Evolutionary conservation across 2,888 invertebrate genomes (phyloP).

Genomic region (Helicoverpa assulta): DNA sequence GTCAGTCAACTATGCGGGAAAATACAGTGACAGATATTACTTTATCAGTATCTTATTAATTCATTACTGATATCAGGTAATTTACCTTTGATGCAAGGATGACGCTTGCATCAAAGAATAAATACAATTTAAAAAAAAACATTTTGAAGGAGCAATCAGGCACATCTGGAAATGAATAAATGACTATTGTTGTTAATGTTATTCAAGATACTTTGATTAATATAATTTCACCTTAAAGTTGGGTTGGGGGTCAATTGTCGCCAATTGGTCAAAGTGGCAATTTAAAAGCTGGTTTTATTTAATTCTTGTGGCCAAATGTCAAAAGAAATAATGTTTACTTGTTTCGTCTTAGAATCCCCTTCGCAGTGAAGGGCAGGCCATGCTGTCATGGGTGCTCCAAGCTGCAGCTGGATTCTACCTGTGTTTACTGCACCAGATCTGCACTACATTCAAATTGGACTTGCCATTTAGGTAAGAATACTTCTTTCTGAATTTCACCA

Average conservation of each 20-base stretch:
- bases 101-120: too few species aligned
- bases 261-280: too few species aligned
- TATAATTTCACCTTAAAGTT: too few species aligned
- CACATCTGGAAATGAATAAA: background rate
- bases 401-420: slow-evolving; percentile 96
- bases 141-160: too few species aligned
- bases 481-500: background rate
- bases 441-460: slow-evolving; percentile 94
- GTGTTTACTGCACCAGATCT: slow-evolving; percentile 94
- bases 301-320: too few species aligned
- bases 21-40: too few species aligned
- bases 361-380: slow-evolving; percentile 93
- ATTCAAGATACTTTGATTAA: background rate
- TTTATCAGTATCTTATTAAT: too few species aligned
- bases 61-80: background rate
- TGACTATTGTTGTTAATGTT: background rate
- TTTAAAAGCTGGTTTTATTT: too few species aligned
- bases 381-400: slow-evolving; percentile 95
- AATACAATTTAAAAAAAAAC: too few species aligned
- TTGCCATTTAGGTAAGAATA: slow-evolving; percentile 91
- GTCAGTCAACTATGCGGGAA: background rate
- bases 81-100: background rate
- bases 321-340: background rate
- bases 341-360: slow-evolving; percentile 91
- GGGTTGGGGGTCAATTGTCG: too few species aligned